Base-by-base conservation (phyloP, 2,113 vertebrate genomes). In the Pedetes capensis region DNA sequence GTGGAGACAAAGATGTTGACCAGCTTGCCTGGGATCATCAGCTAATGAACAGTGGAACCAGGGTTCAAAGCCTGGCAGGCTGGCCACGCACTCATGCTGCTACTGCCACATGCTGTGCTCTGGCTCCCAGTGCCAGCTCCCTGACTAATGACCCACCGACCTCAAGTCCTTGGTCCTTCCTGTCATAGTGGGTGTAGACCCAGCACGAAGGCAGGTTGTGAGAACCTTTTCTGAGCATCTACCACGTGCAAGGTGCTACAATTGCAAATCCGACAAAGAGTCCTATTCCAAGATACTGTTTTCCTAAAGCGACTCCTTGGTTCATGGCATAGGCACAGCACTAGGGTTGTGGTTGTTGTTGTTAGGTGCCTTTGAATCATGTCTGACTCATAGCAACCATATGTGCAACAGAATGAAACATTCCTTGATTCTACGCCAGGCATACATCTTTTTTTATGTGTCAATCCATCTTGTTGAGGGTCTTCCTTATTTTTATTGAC, bases 21-120 rank as follows among this genome's bases (percentile, higher is more conserved):
- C 1, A 3, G 29, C 25, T 11, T 66, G 23, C 20, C 69, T 2
- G 0, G 5, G 55, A 32, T 13, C 42, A 3, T 75, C 32, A 6
- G 47, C 23, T 78, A 34, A 34, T 27, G 44, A 17, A 4, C 49
- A 0, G 16, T 6, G 22, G n/a, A 47, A 44, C 23, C 20, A 22
- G 32, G 64, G 66, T 16, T 23, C 20, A 42, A 17, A 53, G 7
- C 6, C 37, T 23, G 55, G 71, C 29, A 49, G 42, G 47, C 11
- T 20, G 18, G 64, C 64, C n/a, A 3, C 20, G 49, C 1, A 13
- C 1, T 8, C 5, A 0, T 3, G 9, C 44, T 66, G 47, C 32
- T 47, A 12, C 11, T 5, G 59, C 44, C 32, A 10, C 18, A 13
- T 0, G 12, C 69, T 3, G 2, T 20, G 27, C 16, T 39, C 51